phyloP scores from a whole-genome alignment of 2,888 invertebrate species.

The Drosophila kambysellisi region DNA sequence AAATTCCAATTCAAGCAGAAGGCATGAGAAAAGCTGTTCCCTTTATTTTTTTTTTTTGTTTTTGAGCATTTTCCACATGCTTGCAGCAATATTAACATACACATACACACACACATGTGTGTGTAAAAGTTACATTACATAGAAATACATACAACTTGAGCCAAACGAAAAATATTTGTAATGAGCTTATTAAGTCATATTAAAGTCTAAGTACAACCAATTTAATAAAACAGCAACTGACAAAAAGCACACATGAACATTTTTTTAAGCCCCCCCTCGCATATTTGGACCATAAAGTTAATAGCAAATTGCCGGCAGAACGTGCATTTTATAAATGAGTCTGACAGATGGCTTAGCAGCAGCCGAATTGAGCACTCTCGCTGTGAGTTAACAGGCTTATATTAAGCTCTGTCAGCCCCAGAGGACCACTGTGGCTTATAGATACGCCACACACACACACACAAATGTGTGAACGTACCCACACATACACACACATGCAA shows the following conservation, averaged over 20 bases:
- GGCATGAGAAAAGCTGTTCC: constrained; percentile 41
- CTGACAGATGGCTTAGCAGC: constrained; percentile 74
- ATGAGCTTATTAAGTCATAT: constrained; percentile 81
- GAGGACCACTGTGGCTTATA: constrained; percentile 39
- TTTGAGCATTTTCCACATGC: constrained; percentile 19
- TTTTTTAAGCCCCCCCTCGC: constrained; percentile 47
- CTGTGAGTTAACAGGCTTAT: constrained; percentile 40
- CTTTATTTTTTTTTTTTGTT: constrained; percentile 22
- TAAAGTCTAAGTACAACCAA: constrained; percentile 79
- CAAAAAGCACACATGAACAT: constrained; percentile 41
- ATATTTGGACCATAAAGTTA: constrained; percentile 73
- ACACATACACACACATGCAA: background rate
- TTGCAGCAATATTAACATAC: constrained; percentile 44
- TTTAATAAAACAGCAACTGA: constrained; percentile 69
- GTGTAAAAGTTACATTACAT: constrained; percentile 61
- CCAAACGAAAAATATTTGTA: constrained; percentile 54
- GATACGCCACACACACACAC: background rate
- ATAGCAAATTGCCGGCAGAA: constrained; percentile 66
- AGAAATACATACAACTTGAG: constrained; percentile 1
- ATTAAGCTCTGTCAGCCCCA: constrained; percentile 30
- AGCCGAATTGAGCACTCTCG: constrained; percentile 17
- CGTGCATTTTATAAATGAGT: constrained; percentile 62
- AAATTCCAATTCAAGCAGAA: constrained; percentile 66
- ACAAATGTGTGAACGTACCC: background rate
- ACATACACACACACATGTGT: constrained; percentile 28